Evolutionary conservation across 2,797 vertebrate genomes (phyloP).

Genomic region (Microctenopoma stevenorrisi): DNA sequence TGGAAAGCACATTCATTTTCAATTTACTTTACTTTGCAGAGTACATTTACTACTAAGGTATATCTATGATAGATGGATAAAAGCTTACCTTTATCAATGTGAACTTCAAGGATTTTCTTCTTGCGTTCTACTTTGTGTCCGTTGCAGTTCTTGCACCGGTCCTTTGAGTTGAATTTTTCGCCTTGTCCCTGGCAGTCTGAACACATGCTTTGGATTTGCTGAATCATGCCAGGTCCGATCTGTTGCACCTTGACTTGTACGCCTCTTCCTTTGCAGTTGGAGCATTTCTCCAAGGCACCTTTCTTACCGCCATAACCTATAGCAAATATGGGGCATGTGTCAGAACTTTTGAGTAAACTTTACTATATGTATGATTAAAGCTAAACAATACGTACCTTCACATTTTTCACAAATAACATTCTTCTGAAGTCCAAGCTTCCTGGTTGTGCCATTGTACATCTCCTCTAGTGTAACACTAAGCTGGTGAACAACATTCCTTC

Average conservation of each 20-base stretch:
- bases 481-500: slow-evolving; percentile 95
- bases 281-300: slow-evolving; percentile 92
- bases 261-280: slow-evolving; percentile 93
- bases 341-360: neutral
- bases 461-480: slow-evolving; percentile 91
- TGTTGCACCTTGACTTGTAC: slow-evolving; percentile 93
- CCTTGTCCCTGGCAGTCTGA: slow-evolving; percentile 95
- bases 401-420: slow-evolving; percentile 95
- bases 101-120: slow-evolving; percentile 96
- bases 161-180: slow-evolving; percentile 91
- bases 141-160: slow-evolving; percentile 93
- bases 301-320: slow-evolving; percentile 94
- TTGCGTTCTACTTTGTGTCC: slow-evolving; percentile 93
- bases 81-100: slow-evolving; percentile 91
- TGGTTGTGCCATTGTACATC: slow-evolving; percentile 91
- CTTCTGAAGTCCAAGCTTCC: slow-evolving; percentile 95
- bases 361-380: neutral
- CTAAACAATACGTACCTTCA: slow-evolving; percentile 84
- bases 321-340: neutral
- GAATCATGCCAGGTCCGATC: slow-evolving; percentile 96
- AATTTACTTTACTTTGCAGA: neutral
- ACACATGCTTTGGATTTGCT: slow-evolving; percentile 96
- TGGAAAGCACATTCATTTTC: slow-evolving; percentile 54
- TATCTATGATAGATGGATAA: neutral
- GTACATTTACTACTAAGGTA: neutral